A percentile compares a stretch with the other conserved stretches of the same genome.
phyloP scores from a whole-genome alignment of 2,797 vertebrate genomes.

The Xenentodon cancila region DNA sequence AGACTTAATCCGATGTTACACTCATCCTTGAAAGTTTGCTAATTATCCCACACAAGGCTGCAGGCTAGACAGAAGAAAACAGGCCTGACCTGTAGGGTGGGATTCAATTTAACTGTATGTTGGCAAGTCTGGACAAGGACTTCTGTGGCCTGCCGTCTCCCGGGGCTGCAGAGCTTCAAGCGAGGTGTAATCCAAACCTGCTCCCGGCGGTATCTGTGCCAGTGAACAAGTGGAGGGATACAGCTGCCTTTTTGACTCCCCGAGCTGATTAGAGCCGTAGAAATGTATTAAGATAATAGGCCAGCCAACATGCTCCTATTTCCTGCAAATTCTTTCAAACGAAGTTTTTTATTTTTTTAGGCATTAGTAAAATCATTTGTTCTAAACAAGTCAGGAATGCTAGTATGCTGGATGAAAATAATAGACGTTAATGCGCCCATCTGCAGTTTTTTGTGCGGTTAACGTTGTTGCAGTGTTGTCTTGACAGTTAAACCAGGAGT shows the following conservation, averaged over 20 bases:
- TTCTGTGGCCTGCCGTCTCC: constrained; percentile 45
- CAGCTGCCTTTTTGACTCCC: constrained; percentile 44
- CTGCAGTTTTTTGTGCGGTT: too few species aligned
- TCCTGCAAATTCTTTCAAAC: constrained; percentile 53
- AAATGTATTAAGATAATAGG: constrained; percentile 18
- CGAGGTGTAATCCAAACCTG: constrained; percentile 50
- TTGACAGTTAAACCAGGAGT: too few species aligned
- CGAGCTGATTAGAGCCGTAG: constrained; percentile 48
- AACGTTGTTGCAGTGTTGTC: too few species aligned
- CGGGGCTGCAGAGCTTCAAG: constrained; percentile 39
- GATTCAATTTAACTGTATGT: constrained; percentile 64
- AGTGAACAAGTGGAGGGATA: constrained; percentile 66
- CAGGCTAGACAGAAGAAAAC: constrained; percentile 70
- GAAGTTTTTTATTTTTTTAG: background rate
- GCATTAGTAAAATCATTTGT: too few species aligned
- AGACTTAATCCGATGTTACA: constrained; percentile 60
- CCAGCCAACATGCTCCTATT: constrained; percentile 58
- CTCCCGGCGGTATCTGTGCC: constrained; percentile 50
- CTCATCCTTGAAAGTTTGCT: constrained; percentile 57
- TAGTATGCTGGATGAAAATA: too few species aligned
- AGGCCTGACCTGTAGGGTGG: constrained; percentile 73
- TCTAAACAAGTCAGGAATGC: too few species aligned
- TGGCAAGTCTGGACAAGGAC: constrained; percentile 81
- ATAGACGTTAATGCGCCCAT: too few species aligned
- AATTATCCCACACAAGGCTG: constrained; percentile 69